These are phyloP conservation scores for Polydrusus pterygomalis DNA, from an alignment of 2,888 invertebrate species.

Conservation along the genomic window DNA sequence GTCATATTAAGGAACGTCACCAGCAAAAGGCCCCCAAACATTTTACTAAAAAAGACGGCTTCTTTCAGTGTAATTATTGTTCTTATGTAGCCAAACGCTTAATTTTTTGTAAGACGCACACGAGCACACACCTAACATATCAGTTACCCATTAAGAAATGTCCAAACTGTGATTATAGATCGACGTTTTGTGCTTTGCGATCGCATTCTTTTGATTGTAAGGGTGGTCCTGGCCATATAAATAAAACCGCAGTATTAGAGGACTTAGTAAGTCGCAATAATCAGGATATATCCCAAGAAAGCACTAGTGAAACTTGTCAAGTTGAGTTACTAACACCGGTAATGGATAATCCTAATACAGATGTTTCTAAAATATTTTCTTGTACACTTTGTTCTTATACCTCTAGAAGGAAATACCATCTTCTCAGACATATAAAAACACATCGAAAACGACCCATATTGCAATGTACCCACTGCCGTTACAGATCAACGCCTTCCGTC, in stretches of 20 bases:
- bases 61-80: not conserved
- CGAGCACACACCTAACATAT: not conserved
- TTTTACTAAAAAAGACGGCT: not conserved
- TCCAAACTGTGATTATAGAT: conserved; percentile 2
- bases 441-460: not conserved
- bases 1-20: not conserved
- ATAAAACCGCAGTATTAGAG: no score
- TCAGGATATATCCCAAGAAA: no score
- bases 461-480: conserved; percentile 6
- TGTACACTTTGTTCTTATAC: not conserved
- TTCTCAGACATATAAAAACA: not conserved
- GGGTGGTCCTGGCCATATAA: no score
- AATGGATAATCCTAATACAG: not conserved
- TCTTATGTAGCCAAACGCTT: not conserved
- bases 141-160: not conserved
- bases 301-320: no score
- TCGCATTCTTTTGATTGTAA: not conserved
- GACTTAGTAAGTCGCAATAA: no score
- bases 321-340: no score
- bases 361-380: not conserved
- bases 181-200: not conserved
- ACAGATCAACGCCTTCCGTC: not conserved
- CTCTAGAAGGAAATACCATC: not conserved
- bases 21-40: not conserved
- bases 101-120: not conserved